A percentile compares a stretch with the other conserved stretches of the same genome.
These are phyloP conservation scores for Elaphurus davidianus DNA, from an alignment of 2,113 vertebrate genomes.

Conservation along the genomic window DNA sequence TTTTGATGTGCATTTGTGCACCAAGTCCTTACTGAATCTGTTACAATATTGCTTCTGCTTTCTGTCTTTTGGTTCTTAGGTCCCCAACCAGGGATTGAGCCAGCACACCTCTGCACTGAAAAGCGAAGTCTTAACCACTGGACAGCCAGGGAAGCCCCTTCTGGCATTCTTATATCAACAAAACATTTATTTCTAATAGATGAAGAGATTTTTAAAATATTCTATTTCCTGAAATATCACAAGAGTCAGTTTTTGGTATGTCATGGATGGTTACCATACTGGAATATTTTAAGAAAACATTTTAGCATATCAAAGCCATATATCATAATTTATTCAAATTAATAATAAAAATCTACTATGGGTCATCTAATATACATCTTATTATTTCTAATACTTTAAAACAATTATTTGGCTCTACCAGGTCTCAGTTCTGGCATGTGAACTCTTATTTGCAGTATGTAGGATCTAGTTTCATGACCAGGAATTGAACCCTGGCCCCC, in stretches of 20 bases:
- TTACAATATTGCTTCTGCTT: neutral
- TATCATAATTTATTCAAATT: neutral
- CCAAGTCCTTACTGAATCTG: neutral
- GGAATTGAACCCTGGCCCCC: neutral
- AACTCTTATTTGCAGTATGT: neutral
- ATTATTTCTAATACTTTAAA: neutral
- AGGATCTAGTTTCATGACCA: neutral
- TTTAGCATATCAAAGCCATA: neutral
- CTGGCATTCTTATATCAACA: neutral
- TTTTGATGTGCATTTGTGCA: neutral
- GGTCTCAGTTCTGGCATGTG: neutral
- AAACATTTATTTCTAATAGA: neutral
- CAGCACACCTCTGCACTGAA: neutral
- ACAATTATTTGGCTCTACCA: neutral
- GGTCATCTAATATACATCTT: neutral
- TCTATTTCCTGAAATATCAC: neutral
- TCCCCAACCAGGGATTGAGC: neutral
- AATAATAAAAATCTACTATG: neutral
- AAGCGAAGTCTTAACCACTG: neutral
- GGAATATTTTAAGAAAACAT: neutral
- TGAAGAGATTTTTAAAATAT: neutral
- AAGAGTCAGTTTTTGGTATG: neutral
- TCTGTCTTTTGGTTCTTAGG: neutral
- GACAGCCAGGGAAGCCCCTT: neutral
- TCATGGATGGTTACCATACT: neutral